Base-by-base conservation (phyloP, 2,888 invertebrate genomes). In the Scaeva pyrastri region DNA sequence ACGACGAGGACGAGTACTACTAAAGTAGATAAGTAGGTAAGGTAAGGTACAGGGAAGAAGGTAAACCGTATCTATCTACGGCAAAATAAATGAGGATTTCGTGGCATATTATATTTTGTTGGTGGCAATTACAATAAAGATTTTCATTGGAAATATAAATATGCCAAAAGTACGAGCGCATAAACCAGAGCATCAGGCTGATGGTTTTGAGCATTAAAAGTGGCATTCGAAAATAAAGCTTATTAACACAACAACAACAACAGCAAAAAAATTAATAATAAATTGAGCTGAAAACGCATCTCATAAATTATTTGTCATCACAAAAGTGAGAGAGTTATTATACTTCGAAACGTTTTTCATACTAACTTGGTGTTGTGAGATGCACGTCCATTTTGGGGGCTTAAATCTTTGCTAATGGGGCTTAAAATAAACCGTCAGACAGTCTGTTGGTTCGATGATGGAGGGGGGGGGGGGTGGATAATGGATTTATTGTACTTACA, bases 41-140 rank as follows among this genome's bases (percentile, higher is more conserved):
- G n/a, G n/a, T n/a, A n/a, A n/a, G n/a, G n/a, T n/a, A n/a, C n/a
- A n/a, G n/a, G n/a, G n/a, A n/a, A n/a, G 2, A 7, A 23, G 48
- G 12, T 50, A 50, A 5, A 43, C 7, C 4, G n/a, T 48, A 48
- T 2, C 0, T 19, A 48, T 5, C 0, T 50, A 26, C 5, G 52
- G 39, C 48, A 60, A 70, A 60, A 66, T 84, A 48, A 62, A 71
- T 71, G 56, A 39, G 70, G 43, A 71, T 79, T 79, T 66, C 48
- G 26, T 84, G 64, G 56, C 52, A 68, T 52, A 84, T 60, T 79
- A 19, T 83, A 74, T 74, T 48, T 73, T 50, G 56, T 21, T 68
- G 31, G 31, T 8, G 43, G 55, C 62, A 68, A 74, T 74, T 74
- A 43, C 39, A 36, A 23, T 58, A 41, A 39, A 71, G 26, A 56